Conservation (phyloP, 2,888 invertebrate genomes). For the Miltochrista miniata region DNA sequence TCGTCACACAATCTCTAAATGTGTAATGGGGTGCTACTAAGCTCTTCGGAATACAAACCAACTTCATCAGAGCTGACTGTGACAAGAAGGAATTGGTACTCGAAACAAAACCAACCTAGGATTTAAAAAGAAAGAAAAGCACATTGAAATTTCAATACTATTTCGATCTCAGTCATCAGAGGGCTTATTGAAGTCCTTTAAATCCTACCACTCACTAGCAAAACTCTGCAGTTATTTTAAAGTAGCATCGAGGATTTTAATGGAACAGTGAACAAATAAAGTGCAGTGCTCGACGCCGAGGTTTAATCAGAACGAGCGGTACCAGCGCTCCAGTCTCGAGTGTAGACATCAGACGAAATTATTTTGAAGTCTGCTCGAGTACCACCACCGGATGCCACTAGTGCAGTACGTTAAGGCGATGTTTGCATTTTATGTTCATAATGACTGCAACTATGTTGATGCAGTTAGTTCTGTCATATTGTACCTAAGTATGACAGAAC, state of each 20-base stretch:
- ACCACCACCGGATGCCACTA: conserved; percentile 4
- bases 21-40: no score
- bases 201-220: conserved; percentile 2
- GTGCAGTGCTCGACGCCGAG: conserved; percentile 43
- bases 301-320: conserved; percentile 69
- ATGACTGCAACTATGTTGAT: no score
- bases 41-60: no score
- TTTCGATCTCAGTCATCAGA: background rate
- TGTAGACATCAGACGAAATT: conserved; percentile 55
- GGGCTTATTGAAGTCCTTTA: background rate
- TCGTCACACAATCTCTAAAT: no score
- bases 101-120: no score
- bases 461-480: no score
- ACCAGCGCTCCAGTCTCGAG: conserved; percentile 61
- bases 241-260: conserved; percentile 33
- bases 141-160: background rate
- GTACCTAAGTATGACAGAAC: no score
- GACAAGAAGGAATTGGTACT: no score
- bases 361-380: conserved; percentile 58
- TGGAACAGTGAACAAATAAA: conserved; percentile 52
- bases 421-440: no score
- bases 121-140: no score
- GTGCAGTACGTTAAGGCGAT: no score
- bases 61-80: no score
- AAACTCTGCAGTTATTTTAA: conserved; percentile 22